Percentiles rank a stretch among this genome's conserved stretches.
Conservation (phyloP, 2,888 invertebrate species). For the Holacanthella duospinosa region DNA sequence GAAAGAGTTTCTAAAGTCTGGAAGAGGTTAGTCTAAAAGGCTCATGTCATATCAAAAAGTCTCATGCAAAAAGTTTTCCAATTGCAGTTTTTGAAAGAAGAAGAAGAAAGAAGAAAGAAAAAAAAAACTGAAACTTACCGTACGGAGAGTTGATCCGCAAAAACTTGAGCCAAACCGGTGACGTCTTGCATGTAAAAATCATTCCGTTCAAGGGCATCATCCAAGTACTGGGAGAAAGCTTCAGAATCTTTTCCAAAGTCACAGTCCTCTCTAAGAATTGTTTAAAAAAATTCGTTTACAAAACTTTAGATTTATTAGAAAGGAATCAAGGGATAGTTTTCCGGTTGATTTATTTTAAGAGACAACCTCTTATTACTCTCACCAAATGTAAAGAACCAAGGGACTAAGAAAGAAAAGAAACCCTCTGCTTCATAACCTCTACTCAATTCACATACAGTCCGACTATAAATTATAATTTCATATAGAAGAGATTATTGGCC, state of each 20-base stretch:
- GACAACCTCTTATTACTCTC: too few relatives aligned
- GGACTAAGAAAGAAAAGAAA: too few relatives aligned
- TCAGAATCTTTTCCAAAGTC: slow-evolving; percentile 62
- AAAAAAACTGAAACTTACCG: slow-evolving; percentile 24
- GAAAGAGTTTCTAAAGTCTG: not conserved
- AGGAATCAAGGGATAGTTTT: too few relatives aligned
- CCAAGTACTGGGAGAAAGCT: slow-evolving; percentile 57
- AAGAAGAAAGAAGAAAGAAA: not conserved
- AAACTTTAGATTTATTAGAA: too few relatives aligned
- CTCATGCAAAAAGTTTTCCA: slow-evolving; percentile 4
- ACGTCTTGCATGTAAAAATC: slow-evolving; percentile 75
- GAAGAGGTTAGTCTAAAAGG: not conserved
- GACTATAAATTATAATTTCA: too few relatives aligned
- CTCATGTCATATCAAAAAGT: slow-evolving; percentile 1
- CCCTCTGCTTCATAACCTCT: too few relatives aligned
- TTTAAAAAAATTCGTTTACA: too few relatives aligned
- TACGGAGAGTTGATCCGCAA: slow-evolving; percentile 62
- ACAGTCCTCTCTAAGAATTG: slow-evolving; percentile 36
- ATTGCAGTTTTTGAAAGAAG: not conserved
- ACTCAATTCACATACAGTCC: too few relatives aligned
- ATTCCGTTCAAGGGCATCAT: slow-evolving; percentile 65
- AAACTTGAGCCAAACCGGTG: slow-evolving; percentile 55
- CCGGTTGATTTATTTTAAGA: too few relatives aligned
- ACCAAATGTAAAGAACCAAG: too few relatives aligned
- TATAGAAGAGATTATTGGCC: too few relatives aligned